Evolutionary conservation across 92 coral and sea anemone genomes (phyloP).

Genomic region (Micromussa lordhowensis): DNA sequence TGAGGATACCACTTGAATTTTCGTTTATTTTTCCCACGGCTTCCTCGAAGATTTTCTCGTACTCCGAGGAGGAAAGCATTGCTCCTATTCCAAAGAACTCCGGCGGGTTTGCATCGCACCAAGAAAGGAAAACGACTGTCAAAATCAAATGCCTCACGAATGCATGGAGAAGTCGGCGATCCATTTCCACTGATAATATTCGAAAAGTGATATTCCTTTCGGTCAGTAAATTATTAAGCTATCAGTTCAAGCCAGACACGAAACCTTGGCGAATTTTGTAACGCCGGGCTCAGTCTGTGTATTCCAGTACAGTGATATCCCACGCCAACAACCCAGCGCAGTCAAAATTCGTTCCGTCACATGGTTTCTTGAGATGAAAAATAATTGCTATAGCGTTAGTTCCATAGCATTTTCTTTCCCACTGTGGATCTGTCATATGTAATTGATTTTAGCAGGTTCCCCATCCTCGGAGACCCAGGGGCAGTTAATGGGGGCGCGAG

Average conservation of each 20-base stretch:
- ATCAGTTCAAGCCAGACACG: neutral
- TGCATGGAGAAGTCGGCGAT: neutral
- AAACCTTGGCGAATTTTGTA: neutral
- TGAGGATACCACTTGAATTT: slow-evolving; percentile 55
- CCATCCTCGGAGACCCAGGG: no score
- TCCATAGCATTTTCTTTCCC: slow-evolving; percentile 35
- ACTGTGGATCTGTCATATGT: slow-evolving; percentile 6
- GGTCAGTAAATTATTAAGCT: neutral
- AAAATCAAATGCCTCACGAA: neutral
- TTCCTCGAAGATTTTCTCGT: slow-evolving; percentile 68
- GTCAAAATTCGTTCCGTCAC: slow-evolving; percentile 6
- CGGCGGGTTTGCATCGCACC: neutral
- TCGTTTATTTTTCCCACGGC: slow-evolving; percentile 68
- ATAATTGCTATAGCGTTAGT: neutral
- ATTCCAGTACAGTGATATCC: neutral
- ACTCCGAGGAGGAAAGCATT: slow-evolving; percentile 81
- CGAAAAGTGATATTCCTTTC: neutral
- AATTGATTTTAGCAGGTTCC: slow-evolving; percentile 22
- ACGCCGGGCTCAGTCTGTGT: no score
- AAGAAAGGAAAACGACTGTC: slow-evolving; percentile 4
- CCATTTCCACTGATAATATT: slow-evolving; percentile 11
- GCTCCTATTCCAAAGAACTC: slow-evolving; percentile 76
- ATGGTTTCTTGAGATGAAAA: slow-evolving; percentile 13
- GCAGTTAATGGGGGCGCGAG: no score
- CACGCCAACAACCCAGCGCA: neutral